Evolutionary conservation across 92 coral and sea anemone genomes (phyloP), one percentile per base, ranked within the genome.

Genomic region (Porites cylindrica): DNA sequence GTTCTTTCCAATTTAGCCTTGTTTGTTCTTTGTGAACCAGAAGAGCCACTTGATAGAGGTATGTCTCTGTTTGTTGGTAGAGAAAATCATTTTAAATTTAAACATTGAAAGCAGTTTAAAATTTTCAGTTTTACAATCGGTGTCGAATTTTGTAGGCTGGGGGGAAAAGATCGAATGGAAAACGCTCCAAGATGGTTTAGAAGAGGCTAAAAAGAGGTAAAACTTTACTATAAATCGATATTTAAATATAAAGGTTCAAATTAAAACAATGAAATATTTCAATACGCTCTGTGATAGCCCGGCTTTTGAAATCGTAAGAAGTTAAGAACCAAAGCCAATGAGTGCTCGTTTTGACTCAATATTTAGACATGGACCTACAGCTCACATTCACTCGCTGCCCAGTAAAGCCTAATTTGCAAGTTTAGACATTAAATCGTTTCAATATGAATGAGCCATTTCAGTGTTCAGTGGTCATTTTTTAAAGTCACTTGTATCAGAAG

Each of bases 131-230:
- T 61, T 62, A 43, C 2, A 51, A 53, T 32, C 24, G 24, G 8
- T 11, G 7, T 47, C 18, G 19, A 32, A 70, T 17, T 61, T 71
- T 60, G 2, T 76, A 96, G 98, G 98, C 24, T 96, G 96, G 93
- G 96, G 98, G 26, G 94, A 84, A 32, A 75, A 91, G 10, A 87
- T 96, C 50, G 81, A 93, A 64, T 96, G 99, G 99, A 78, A 59
- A 70, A 91, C 87, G 7, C 83, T 94, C 21, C 87, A 88, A 10
- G 90, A 89, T 10, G 99, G 94, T 21, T 79, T 89, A 70, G 89
- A 84, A 47, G 93, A 88, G 61, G 94, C 99, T 21, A 82, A 84
- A 53, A 91, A 87, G 81, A 96, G 95, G 98, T 95, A 77, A 17
- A 8, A 43, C 1, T 23, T 3, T 17, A 72, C 77, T 70, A 7